Percentiles rank a stretch among this genome's conserved stretches.
These are phyloP conservation scores for Mythimna impura DNA, from an alignment of 2,888 invertebrate genomes.

Conservation along the genomic window DNA sequence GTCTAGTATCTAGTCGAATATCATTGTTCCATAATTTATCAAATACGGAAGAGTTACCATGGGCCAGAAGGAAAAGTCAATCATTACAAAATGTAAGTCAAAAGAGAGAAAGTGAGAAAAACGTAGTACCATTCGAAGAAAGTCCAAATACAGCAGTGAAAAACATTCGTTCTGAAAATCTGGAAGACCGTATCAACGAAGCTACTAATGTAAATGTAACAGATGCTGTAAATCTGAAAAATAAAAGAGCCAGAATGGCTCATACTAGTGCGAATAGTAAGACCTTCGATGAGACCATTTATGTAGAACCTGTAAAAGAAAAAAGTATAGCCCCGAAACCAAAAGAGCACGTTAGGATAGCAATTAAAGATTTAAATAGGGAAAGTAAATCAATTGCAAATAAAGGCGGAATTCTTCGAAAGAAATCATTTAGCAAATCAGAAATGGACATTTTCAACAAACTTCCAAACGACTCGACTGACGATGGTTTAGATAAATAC, in stretches of 20 bases:
- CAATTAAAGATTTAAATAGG: slow-evolving; percentile 64
- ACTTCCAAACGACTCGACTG: slow-evolving; percentile 68
- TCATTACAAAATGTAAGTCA: slow-evolving; percentile 80
- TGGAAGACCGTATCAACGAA: slow-evolving; percentile 38
- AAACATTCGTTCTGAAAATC: slow-evolving; percentile 25
- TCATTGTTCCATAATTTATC: slow-evolving; percentile 85
- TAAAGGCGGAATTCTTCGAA: slow-evolving; percentile 68
- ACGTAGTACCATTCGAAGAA: slow-evolving; percentile 43
- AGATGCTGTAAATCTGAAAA: slow-evolving; percentile 65
- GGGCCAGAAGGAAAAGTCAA: slow-evolving; percentile 75
- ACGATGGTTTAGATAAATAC: slow-evolving; percentile 81
- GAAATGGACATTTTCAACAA: slow-evolving; percentile 88
- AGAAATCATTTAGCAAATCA: slow-evolving; percentile 84
- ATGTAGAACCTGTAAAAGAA: slow-evolving; percentile 51
- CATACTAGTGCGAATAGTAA: slow-evolving; percentile 68
- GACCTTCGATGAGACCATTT: slow-evolving; percentile 72
- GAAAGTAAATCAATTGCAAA: slow-evolving; percentile 50
- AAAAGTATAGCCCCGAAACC: slow-evolving; percentile 25
- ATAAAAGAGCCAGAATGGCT: slow-evolving; percentile 75
- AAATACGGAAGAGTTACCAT: slow-evolving; percentile 79
- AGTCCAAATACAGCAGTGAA: slow-evolving; percentile 31
- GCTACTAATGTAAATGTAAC: slow-evolving; percentile 43
- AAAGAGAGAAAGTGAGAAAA: slow-evolving; percentile 70
- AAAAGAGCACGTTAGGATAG: slow-evolving; percentile 63
- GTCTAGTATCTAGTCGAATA: slow-evolving; percentile 88